Evolutionary conservation across 2,888 invertebrate species (phyloP), one percentile per base, ranked within the genome.

Genomic region (Yponomeuta malinellus): DNA sequence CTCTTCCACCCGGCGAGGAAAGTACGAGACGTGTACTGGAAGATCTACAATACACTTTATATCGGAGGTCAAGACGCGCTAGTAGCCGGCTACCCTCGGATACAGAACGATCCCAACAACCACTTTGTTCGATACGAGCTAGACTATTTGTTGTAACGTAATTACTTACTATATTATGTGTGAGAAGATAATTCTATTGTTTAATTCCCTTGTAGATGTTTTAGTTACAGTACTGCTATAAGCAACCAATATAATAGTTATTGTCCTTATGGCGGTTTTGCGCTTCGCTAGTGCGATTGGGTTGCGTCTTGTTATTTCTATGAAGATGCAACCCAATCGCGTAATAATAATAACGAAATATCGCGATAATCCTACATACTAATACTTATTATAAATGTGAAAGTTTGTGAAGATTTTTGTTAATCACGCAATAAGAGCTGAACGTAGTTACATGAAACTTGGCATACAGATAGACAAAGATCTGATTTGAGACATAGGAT

Each of bases 1-100:
- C 91, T 99, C 68, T 99, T 99, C 89, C 99, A 99, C 91, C 99
- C 99, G 1, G 99, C 99, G 9, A 94, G 99, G 72, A 99, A 99
- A 93, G 99, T 99, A 0, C 95, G 99, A 48, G 99, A 99, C 85
- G 99, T 99, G 0, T 99, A 99, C 85, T 99, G 99, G 99, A 99
- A 99, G 91, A 98, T 99, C 77, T 99, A 99, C 91, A 99, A 99
- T 92, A 98, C 99, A 0, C 93, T 99, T 71, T 99, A 99, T 83
- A 99, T 99, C 78, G 99, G 99, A 43, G 99, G 98, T 9, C 99
- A 99, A 87, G 99, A 99, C 87, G 97, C 99, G 1, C 93, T 99
- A 71, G 98, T 99, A 48, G 98, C 98, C 68, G 98, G 98, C 23
- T 99, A 98, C 89, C 99, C 99, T n/a, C 93, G 98, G 76, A 97